A percentile compares a stretch with the other conserved stretches of the same genome.
These are phyloP conservation scores for Rhynchotus rufescens DNA, from an alignment of 2,797 vertebrate species.

Conservation along the genomic window DNA sequence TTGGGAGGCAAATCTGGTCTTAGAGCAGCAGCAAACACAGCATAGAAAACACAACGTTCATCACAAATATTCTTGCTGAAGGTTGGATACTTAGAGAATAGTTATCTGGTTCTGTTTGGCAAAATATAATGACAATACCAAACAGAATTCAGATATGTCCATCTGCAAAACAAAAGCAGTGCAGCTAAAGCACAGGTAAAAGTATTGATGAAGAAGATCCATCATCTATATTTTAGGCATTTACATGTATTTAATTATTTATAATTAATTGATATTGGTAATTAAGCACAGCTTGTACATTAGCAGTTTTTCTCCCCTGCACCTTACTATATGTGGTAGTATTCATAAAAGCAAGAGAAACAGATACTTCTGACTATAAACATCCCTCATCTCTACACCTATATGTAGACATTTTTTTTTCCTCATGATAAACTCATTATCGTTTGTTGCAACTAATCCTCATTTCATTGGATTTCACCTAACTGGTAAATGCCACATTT, in stretches of 20 bases:
- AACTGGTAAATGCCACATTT: neutral
- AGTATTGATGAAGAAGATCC: neutral
- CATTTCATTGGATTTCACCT: neutral
- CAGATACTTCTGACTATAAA: neutral
- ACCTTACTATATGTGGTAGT: neutral
- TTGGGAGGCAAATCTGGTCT: neutral
- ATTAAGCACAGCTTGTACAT: neutral
- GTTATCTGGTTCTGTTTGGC: neutral
- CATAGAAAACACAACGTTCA: neutral
- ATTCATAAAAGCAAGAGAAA: neutral
- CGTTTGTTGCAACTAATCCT: neutral
- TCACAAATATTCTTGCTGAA: neutral
- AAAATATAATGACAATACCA: neutral
- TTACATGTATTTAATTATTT: neutral
- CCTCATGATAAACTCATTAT: neutral
- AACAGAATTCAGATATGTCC: neutral
- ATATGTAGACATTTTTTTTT: accelerated
- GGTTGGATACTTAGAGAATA: neutral
- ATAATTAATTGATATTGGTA: neutral
- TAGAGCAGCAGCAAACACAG: neutral
- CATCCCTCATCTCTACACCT: accelerated
- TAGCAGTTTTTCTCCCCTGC: neutral
- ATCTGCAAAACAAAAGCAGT: neutral
- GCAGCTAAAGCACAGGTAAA: neutral
- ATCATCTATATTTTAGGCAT: neutral